Percentiles rank a stretch among this genome's conserved stretches.
Conservation (phyloP, 2,888 invertebrate species). For the Drosophila pseudotalamancana region DNA sequence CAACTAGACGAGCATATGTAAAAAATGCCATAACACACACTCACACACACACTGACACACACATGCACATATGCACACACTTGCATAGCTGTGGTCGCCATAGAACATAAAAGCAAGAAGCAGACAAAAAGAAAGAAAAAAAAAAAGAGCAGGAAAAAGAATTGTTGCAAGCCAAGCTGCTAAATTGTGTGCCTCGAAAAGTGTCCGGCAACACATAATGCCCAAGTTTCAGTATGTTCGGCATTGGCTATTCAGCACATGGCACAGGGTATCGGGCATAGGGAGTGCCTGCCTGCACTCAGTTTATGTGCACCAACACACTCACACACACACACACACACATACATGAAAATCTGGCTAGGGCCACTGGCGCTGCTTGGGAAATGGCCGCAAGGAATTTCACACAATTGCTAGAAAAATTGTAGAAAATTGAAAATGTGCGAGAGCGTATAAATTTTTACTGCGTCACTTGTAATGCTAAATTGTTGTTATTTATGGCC, state of each 20-base stretch:
- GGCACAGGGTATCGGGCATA: slow-evolving; percentile 4
- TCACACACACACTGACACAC: slow-evolving; percentile 25
- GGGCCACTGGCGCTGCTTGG: slow-evolving; percentile 42
- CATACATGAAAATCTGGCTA: slow-evolving; percentile 58
- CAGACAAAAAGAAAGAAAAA: too few species aligned
- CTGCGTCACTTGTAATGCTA: slow-evolving; percentile 79
- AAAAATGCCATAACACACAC: slow-evolving; percentile 32
- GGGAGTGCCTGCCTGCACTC: slow-evolving; percentile 41
- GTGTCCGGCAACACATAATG: slow-evolving; percentile 75
- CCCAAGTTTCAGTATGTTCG: slow-evolving; percentile 44
- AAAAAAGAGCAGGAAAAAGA: slow-evolving; percentile 10
- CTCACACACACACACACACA: slow-evolving; percentile 9
- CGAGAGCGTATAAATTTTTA: slow-evolving; percentile 77
- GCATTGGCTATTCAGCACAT: slow-evolving; percentile 5
- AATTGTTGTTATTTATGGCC: slow-evolving; percentile 83
- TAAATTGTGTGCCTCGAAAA: slow-evolving; percentile 77
- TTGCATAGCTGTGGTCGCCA: slow-evolving; percentile 68
- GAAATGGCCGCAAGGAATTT: slow-evolving; percentile 75
- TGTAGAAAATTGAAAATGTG: slow-evolving; percentile 79
- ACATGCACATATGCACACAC: too few species aligned
- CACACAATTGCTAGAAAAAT: slow-evolving; percentile 79
- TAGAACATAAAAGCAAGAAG: slow-evolving; percentile 42
- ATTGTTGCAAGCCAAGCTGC: slow-evolving; percentile 63
- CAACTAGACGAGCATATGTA: slow-evolving; percentile 77
- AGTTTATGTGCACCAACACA: slow-evolving; percentile 16